Evolutionary conservation across 2,888 invertebrate species (phyloP), one percentile per base, ranked within the genome.

Genomic region (Pantelozetes paolii): DNA sequence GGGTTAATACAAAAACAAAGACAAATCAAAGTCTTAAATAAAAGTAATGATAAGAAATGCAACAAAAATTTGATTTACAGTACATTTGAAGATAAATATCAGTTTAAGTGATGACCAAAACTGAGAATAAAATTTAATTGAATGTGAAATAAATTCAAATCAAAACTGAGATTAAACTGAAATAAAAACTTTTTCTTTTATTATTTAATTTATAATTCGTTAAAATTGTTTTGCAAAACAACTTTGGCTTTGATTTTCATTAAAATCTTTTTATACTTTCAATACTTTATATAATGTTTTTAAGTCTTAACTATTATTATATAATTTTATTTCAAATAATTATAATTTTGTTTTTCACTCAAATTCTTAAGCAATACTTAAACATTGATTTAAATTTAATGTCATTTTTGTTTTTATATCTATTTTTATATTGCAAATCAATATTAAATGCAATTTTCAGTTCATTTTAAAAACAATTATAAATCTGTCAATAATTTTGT

Each of bases 271-370:
- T 13, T 23, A 54, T 54, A 54, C 20, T 54, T 23, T n/a, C 26
- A 54, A 54, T 54, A 54, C 54, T 36, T 48, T n/a, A 48, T 48
- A 48, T 54, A 54, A 26, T 54, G 54, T 54, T 11, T 54, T 23
- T 18, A 54, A 54, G 26, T 23, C 54, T 54, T 54, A 54, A 54
- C 54, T 54, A 54, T 23, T 18, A 13, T 54, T 54, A 54, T 18
- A 54, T 54, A 54, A 23, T 23, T 26, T 54, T 50, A 23, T 26
- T 13, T 54, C 26, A 26, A 13, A 13, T 23, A 23, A 23, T 18
- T 13, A 9, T 36, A 36, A 36, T 8, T 36, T 36, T 8, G 6
- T 36, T 36, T 54, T 26, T 54, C 54, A 54, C 11, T 54, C 20
- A 48, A 54, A 23, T 54, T 23, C 26, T 54, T 23, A 1, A 2